phyloP scores from a whole-genome alignment of 2,113 vertebrate genomes.

The Fregetta grallaria region DNA sequence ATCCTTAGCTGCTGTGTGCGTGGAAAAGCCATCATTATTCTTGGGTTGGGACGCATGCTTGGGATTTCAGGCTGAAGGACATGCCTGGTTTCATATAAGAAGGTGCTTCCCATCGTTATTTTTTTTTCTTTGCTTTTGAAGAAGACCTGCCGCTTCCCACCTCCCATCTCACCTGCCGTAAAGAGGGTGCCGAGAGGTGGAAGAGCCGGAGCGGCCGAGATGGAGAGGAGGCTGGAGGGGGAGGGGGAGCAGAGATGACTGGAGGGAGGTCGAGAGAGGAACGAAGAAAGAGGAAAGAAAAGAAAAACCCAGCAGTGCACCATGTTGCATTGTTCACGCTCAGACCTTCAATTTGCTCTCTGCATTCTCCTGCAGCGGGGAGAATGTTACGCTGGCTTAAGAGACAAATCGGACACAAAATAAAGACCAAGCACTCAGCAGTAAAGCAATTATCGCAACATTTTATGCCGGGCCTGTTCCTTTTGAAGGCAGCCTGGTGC shows the following conservation, averaged over 20 bases:
- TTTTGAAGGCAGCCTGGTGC: slow-evolving; percentile 91
- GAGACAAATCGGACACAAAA: slow-evolving; percentile 99
- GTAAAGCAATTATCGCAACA: slow-evolving; percentile 99
- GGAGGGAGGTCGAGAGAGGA: slow-evolving; percentile 82
- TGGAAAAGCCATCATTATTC: not conserved
- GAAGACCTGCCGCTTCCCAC: not conserved
- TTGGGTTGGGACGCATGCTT: not conserved
- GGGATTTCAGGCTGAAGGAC: not conserved
- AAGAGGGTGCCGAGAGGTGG: slow-evolving; percentile 25
- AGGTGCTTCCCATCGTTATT: not conserved
- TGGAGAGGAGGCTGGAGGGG: slow-evolving; percentile 71
- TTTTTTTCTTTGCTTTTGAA: slow-evolving; percentile 41
- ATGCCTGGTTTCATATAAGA: not conserved
- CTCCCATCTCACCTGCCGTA: slow-evolving; percentile 35
- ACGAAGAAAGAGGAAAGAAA: slow-evolving; percentile 82
- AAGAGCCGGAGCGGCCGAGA: slow-evolving; percentile 24
- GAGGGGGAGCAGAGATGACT: slow-evolving; percentile 71
- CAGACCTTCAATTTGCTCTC: slow-evolving; percentile 99
- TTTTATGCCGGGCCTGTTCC: slow-evolving; percentile 94
- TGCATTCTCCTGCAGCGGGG: slow-evolving; percentile 98
- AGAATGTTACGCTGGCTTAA: slow-evolving; percentile 99
- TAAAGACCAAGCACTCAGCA: slow-evolving; percentile 94
- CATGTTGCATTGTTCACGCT: slow-evolving; percentile 99
- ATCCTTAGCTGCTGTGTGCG: not conserved
- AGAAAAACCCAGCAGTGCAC: slow-evolving; percentile 90